Conservation (phyloP, 2,797 vertebrate genomes). For the Melanotaenia pygmaea region DNA sequence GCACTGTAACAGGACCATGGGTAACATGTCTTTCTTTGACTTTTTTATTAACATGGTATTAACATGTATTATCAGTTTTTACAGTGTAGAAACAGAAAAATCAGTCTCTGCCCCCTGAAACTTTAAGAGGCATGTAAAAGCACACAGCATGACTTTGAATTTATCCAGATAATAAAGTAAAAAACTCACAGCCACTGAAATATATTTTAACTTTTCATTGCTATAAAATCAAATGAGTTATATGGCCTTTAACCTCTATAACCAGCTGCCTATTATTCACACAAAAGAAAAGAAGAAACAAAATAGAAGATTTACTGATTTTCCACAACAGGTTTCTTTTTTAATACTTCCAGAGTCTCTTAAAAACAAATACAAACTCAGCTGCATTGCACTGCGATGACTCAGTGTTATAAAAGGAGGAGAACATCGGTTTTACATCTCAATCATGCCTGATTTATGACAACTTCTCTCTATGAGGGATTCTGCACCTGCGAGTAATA, state of each 20-base stretch:
- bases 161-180: constrained; percentile 11
- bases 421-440: constrained; percentile 72
- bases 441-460: constrained; percentile 74
- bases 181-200: neutral
- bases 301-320: constrained; percentile 22
- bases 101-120: neutral
- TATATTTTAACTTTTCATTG: neutral
- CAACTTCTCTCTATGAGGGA: constrained; percentile 52
- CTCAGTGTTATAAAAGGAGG: constrained; percentile 52
- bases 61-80: too few relatives aligned
- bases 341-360: constrained; percentile 45
- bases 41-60: too few relatives aligned
- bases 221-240: constrained; percentile 29
- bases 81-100: neutral
- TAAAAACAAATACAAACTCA: constrained; percentile 61
- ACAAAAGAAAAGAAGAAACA: neutral
- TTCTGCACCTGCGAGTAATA: constrained; percentile 73
- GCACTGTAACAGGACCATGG: too few relatives aligned
- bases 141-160: constrained; percentile 12
- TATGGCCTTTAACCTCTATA: constrained; percentile 11
- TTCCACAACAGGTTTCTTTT: constrained; percentile 30
- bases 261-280: constrained; percentile 6
- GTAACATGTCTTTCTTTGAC: too few relatives aligned
- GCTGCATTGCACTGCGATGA: constrained; percentile 56
- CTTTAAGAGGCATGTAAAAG: constrained; percentile 18